Base-by-base conservation (phyloP, 1,140 invertebrate genomes). In the Drosophila teissieri region DNA sequence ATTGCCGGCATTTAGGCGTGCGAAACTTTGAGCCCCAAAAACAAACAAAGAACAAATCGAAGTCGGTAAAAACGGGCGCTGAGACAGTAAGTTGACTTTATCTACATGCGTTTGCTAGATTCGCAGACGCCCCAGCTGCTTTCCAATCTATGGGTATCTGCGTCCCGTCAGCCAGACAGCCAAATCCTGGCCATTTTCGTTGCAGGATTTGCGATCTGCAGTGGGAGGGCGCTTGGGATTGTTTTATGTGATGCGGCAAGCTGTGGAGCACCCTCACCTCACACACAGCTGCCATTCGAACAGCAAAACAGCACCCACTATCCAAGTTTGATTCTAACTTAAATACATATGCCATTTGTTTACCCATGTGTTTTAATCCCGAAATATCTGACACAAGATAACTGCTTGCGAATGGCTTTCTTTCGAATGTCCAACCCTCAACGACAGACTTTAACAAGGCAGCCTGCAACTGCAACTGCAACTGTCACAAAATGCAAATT, bases 111-210 rank as follows among this genome's bases (percentile, higher is more conserved):
- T 48, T 70, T 70, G 56, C 49, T 39, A 56, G 40, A 69, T 55
- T 69, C 64, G 15, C 44, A 54, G 62, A 68, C 40, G 19, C 19
- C 19, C 14, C 40, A 54, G 34, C 61, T 54, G 61, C 37, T 44
- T 37, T 31, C 22, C 2, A 10, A 15, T 48, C 45, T 22, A 27
- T 27, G 11, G 45, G n/a, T 31, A 17, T 31, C 46, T 42, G 24
- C 15, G 34, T 37, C 48, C 48, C 11, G 39, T 34, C 22, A 67
- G 61, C 31, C 46, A 55, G 67, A 48, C 67, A 70, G 36, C 36
- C 19, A 70, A 70, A 70, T 48, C 64, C 67, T 19, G 57, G 57
- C 68, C 63, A 78, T 83, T 82, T 83, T 67, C 61, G 36, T 55
- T 60, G 56, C 68, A 73, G 64, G 61, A 83, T 83, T 81, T 67